These are phyloP conservation scores for Bombus pyrosoma DNA, from an alignment of 1,140 invertebrate species.

Conservation along the genomic window DNA sequence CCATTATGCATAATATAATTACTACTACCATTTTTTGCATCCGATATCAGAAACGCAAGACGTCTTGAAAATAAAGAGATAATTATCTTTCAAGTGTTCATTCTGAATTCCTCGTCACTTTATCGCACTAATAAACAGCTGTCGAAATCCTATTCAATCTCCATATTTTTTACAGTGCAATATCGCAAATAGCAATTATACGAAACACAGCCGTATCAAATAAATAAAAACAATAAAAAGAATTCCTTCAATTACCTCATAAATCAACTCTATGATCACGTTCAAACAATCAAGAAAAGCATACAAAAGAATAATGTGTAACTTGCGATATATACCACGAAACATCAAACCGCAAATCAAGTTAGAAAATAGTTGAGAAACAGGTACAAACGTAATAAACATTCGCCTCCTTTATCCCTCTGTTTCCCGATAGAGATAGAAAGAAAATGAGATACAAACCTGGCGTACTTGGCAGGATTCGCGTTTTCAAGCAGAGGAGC, in stretches of 20 bases:
- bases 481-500: conserved; percentile 74
- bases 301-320: background rate
- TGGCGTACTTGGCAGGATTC: conserved; percentile 70
- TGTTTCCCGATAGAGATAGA: background rate
- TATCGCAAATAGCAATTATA: too few species aligned
- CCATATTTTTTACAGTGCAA: too few species aligned
- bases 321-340: too few species aligned
- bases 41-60: too few species aligned
- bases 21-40: too few species aligned
- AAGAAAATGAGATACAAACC: conserved; percentile 60
- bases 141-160: too few species aligned
- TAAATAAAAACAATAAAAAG: background rate
- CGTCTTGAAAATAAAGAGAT: too few species aligned
- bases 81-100: too few species aligned
- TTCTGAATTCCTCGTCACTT: background rate
- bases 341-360: background rate
- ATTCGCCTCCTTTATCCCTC: background rate
- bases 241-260: background rate
- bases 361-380: background rate
- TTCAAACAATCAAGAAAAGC: background rate
- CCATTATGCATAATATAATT: too few species aligned
- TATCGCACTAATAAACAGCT: background rate
- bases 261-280: background rate
- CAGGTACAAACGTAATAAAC: background rate
- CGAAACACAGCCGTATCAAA: background rate